Evolutionary conservation across 1,140 invertebrate species (phyloP), one percentile per base, ranked within the genome.

Genomic region (Sogatella furcifera): DNA sequence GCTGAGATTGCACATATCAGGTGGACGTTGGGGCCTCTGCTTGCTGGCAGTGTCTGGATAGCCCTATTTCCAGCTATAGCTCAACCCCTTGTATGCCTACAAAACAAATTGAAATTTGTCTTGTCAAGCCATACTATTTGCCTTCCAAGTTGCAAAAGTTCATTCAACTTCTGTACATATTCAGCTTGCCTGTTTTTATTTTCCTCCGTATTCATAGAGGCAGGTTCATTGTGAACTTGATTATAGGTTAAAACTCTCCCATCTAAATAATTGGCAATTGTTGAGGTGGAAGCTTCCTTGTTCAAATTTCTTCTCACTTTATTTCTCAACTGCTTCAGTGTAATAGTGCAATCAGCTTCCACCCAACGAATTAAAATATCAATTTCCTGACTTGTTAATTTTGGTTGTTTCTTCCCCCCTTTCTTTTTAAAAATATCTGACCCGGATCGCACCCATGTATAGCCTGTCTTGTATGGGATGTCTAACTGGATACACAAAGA

Each of bases 11-110:
- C 34, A 38, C 9, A 38, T 8, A 38, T 38, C 34, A 38, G n/a
- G n/a, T 53, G 52, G 4, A 53, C 52, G 31, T 53, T 53, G 4
- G 52, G 52, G 2, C 52, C 52, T 53, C 19, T 53, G 52, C 52
- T 53, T 19, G 52, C 21, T 5, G 52, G 52, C 9, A 53, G 19
- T 5, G 2, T 53, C 19, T 53, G 52, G 2, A 53, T 11, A 11
- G 52, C 52, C 19, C 52, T 21, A 11, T 53, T 53, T 6, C 52
- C 52, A 21, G 31, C 52, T 19, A 9, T 53, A 17, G 52, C 9
- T 9, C 52, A 17, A 10, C 52, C 19, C 11, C 52, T 53, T 28
- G 9, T 53, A 28, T 11, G 52, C 52, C 52, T 53, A 53, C 52
- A 53, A 28, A 53, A 53, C 5, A 53, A 11, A 53, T 53, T 53